These are phyloP conservation scores for Solea solea DNA, from an alignment of 2,113 vertebrate genomes.

Conservation along the genomic window DNA sequence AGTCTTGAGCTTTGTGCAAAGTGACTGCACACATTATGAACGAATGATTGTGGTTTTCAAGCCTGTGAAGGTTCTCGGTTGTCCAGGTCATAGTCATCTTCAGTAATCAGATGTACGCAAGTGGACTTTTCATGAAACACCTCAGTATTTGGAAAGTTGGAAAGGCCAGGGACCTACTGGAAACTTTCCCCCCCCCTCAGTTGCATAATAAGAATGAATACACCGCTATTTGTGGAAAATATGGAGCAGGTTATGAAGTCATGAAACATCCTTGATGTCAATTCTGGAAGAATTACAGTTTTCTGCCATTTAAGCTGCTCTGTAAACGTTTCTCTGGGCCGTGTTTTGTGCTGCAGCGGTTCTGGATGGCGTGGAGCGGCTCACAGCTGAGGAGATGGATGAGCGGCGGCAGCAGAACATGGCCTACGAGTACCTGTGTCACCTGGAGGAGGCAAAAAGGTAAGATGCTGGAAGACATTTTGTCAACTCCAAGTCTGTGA, in stretches of 20 bases:
- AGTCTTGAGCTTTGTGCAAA: slow-evolving; percentile 14
- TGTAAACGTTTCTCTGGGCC: background rate
- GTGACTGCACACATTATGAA: slow-evolving; percentile 19
- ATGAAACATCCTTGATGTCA: background rate
- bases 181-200: slow-evolving; percentile 7
- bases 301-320: background rate
- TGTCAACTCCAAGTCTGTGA: background rate
- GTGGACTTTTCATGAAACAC: slow-evolving; percentile 23
- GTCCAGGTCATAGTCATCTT: no score
- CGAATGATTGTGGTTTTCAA: slow-evolving; percentile 19
- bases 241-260: background rate
- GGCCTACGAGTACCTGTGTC: slow-evolving; percentile 98
- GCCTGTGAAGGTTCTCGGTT: no score
- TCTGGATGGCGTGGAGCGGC: slow-evolving; percentile 92
- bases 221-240: background rate
- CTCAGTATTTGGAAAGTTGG: slow-evolving; percentile 13
- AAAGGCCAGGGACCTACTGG: slow-evolving; percentile 1
- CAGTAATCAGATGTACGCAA: no score
- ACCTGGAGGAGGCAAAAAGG: slow-evolving; percentile 98
- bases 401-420: slow-evolving; percentile 95
- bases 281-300: background rate
- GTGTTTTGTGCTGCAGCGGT: slow-evolving; percentile 83
- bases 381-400: slow-evolving; percentile 99
- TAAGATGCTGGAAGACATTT: slow-evolving; percentile 60
- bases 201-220: background rate